A percentile compares a stretch with the other conserved stretches of the same genome.
phyloP scores from a whole-genome alignment of 2,888 invertebrate genomes.

The Tridacna crocea region DNA sequence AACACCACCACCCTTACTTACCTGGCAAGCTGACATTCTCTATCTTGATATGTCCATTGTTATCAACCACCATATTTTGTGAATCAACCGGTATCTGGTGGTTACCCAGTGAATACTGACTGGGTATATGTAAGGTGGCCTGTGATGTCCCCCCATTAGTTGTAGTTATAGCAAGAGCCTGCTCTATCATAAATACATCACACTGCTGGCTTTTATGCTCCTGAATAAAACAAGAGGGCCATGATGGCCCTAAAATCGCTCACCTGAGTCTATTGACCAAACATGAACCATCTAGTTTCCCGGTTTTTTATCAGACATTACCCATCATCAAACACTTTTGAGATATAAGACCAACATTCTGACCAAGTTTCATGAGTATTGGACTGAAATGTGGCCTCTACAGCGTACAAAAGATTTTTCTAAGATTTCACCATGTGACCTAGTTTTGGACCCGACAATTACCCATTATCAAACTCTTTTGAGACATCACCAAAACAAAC shows the following conservation, averaged over 20 bases:
- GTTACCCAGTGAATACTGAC: slow-evolving; percentile 59
- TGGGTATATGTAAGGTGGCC: slow-evolving; percentile 79
- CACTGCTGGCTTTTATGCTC: slow-evolving; percentile 80
- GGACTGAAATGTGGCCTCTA: too few relatives aligned
- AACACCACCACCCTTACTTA: slow-evolving; percentile 25
- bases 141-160: slow-evolving; percentile 75
- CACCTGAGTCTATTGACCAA: too few relatives aligned
- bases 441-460: too few relatives aligned
- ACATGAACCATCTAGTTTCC: too few relatives aligned
- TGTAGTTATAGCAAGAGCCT: slow-evolving; percentile 77
- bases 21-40: slow-evolving; percentile 62
- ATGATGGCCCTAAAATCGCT: neutral
- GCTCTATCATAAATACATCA: slow-evolving; percentile 80
- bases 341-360: neutral
- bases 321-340: too few relatives aligned
- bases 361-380: too few relatives aligned
- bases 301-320: too few relatives aligned
- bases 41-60: slow-evolving; percentile 64
- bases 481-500: too few relatives aligned
- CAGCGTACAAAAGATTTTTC: too few relatives aligned
- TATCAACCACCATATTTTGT: slow-evolving; percentile 67
- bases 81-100: slow-evolving; percentile 71
- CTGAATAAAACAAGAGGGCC: slow-evolving; percentile 55
- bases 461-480: too few relatives aligned
- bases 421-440: too few relatives aligned